These are phyloP conservation scores for Microplitis demolitor DNA, from an alignment of 1,140 invertebrate species.

Conservation along the genomic window DNA sequence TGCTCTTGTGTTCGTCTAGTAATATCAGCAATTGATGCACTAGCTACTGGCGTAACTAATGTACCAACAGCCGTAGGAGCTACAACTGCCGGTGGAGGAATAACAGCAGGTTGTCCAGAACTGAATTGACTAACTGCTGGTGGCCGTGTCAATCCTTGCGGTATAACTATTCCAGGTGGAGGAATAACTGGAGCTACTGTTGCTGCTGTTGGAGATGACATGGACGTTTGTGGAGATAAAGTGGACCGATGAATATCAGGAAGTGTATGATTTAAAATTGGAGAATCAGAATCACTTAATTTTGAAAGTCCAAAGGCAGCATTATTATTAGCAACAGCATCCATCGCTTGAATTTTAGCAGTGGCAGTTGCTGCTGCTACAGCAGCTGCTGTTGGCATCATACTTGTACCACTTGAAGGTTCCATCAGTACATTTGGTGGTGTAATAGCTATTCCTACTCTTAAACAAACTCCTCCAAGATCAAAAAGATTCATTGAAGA, in stretches of 20 bases:
- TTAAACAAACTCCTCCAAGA: slow-evolving; percentile 92
- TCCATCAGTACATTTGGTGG: slow-evolving; percentile 89
- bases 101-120: slow-evolving; percentile 57
- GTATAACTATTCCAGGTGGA: slow-evolving; percentile 69
- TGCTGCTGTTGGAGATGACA: slow-evolving; percentile 59
- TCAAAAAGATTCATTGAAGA: slow-evolving; percentile 99
- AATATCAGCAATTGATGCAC: slow-evolving; percentile 44
- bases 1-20: slow-evolving; percentile 69
- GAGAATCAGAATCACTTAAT: slow-evolving; percentile 59
- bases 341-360: slow-evolving; percentile 97
- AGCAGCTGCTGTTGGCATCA: slow-evolving; percentile 90
- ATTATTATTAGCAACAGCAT: slow-evolving; percentile 87
- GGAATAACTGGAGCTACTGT: slow-evolving; percentile 56
- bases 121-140: slow-evolving; percentile 57
- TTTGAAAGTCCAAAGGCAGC: slow-evolving; percentile 71
- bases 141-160: slow-evolving; percentile 60
- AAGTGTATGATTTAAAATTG: slow-evolving; percentile 53
- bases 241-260: slow-evolving; percentile 56
- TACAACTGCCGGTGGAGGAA: slow-evolving; percentile 65
- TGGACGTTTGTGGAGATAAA: slow-evolving; percentile 47
- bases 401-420: slow-evolving; percentile 76
- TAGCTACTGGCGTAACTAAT: slow-evolving; percentile 43
- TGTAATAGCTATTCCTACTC: slow-evolving; percentile 94
- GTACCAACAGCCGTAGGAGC: slow-evolving; percentile 60
- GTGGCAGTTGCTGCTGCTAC: slow-evolving; percentile 97